Evolutionary conservation across 2,113 vertebrate genomes (phyloP).

Genomic region (Podarcis muralis): DNA sequence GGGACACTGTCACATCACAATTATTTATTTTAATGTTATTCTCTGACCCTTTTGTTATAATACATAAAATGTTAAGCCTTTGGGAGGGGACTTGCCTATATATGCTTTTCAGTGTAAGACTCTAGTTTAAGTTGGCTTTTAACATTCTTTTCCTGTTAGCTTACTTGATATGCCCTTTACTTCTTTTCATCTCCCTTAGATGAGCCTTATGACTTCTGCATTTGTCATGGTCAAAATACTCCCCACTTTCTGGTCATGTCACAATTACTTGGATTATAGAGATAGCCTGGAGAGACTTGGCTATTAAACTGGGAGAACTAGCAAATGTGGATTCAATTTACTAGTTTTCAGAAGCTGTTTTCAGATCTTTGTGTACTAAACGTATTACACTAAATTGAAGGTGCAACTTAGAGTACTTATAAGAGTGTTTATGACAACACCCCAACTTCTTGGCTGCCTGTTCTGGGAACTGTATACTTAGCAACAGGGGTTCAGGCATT

Average conservation of each 20-base stretch:
- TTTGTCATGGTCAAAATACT: not conserved
- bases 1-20: not conserved
- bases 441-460: not conserved
- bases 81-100: not conserved
- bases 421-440: not conserved
- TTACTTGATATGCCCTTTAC: not conserved
- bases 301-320: not conserved
- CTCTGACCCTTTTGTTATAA: not conserved
- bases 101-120: not conserved
- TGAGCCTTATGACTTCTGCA: not conserved
- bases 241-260: not conserved
- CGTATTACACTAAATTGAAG: not conserved
- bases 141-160: not conserved
- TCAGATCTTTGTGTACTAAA: not conserved
- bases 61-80: not conserved
- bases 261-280: not conserved
- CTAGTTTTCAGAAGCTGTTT: not conserved
- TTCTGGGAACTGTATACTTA: not conserved
- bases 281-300: not conserved
- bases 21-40: constrained; percentile 9
- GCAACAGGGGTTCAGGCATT: not conserved
- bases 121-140: not conserved
- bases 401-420: not conserved
- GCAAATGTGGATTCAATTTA: not conserved
- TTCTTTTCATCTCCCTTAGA: not conserved